phyloP scores from a whole-genome alignment of 2,888 invertebrate genomes.

The Entomobrya proxima region DNA sequence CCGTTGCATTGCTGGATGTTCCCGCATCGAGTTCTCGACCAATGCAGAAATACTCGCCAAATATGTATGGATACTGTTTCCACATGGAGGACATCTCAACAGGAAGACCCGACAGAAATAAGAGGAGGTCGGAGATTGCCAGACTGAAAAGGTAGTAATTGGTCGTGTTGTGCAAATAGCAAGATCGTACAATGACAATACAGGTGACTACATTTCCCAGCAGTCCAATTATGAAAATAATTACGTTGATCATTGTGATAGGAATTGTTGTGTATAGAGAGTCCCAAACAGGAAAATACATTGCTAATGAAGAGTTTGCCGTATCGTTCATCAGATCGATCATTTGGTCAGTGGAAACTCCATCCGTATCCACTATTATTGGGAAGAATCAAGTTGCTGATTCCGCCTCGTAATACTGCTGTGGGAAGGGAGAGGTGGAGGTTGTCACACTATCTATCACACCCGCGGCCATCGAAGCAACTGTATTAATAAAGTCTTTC shows the following conservation, averaged over 20 bases:
- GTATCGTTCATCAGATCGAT: slow-evolving; percentile 61
- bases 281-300: slow-evolving; percentile 74
- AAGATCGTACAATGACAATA: slow-evolving; percentile 79
- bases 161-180: slow-evolving; percentile 80
- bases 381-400: slow-evolving; percentile 27
- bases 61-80: slow-evolving; percentile 76
- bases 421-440: slow-evolving; percentile 30
- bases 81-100: slow-evolving; percentile 81
- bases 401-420: slow-evolving; percentile 45
- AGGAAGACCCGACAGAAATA: slow-evolving; percentile 88
- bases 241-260: slow-evolving; percentile 77
- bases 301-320: slow-evolving; percentile 31
- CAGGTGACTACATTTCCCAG: slow-evolving; percentile 80
- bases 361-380: slow-evolving; percentile 19
- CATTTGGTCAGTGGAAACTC: slow-evolving; percentile 42
- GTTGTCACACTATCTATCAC: slow-evolving; percentile 46
- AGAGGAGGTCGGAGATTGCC: slow-evolving; percentile 86
- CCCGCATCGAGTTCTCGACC: slow-evolving; percentile 79
- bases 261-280: slow-evolving; percentile 74
- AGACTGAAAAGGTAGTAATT: slow-evolving; percentile 80
- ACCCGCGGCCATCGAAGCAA: slow-evolving; percentile 59
- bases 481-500: slow-evolving; percentile 45
- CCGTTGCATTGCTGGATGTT: slow-evolving; percentile 80
- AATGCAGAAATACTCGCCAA: slow-evolving; percentile 79
- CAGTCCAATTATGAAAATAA: slow-evolving; percentile 79